Evolutionary conservation across 2,113 vertebrate species (phyloP).

Genomic region (Argyrosomus japonicus): DNA sequence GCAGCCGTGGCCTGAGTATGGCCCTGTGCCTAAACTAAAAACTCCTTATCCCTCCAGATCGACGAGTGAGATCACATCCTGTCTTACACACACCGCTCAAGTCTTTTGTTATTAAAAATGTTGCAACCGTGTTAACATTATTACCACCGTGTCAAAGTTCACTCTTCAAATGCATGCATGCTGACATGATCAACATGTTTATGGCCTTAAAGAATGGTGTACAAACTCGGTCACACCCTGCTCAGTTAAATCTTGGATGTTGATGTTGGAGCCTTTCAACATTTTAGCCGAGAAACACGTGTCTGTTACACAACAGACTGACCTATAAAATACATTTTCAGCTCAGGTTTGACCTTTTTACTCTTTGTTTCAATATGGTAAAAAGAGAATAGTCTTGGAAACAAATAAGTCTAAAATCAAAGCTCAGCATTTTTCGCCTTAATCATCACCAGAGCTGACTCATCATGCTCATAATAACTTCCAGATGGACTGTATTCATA

Average conservation of each 20-base stretch:
- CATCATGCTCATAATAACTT: conserved; percentile 49
- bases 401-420: conserved; percentile 24
- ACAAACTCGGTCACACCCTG: conserved; percentile 44
- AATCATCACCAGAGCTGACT: conserved; percentile 58
- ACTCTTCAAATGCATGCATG: conserved; percentile 3
- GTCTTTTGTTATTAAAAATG: conserved; percentile 43
- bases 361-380: background rate
- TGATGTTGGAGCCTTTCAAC: conserved; percentile 9
- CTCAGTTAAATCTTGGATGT: conserved; percentile 17
- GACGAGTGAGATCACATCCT: conserved; percentile 78
- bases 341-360: background rate
- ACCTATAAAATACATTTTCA: conserved; percentile 1
- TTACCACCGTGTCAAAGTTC: background rate
- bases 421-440: conserved; percentile 53
- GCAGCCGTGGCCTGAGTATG: conserved; percentile 37
- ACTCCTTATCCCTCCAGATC: conserved; percentile 70
- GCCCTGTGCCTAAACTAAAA: conserved; percentile 51
- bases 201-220: conserved; percentile 1
- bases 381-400: conserved; percentile 1
- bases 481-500: conserved; percentile 55
- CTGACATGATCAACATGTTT: conserved; percentile 5
- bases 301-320: background rate
- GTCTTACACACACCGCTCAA: conserved; percentile 50
- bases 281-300: background rate
- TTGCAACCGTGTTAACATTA: background rate